Percentiles rank a stretch among this genome's conserved stretches.
These are phyloP conservation scores for Heliocidaris erythrogramma DNA, from an alignment of 35 echinoderm and acorn worm genomes.

Conservation along the genomic window DNA sequence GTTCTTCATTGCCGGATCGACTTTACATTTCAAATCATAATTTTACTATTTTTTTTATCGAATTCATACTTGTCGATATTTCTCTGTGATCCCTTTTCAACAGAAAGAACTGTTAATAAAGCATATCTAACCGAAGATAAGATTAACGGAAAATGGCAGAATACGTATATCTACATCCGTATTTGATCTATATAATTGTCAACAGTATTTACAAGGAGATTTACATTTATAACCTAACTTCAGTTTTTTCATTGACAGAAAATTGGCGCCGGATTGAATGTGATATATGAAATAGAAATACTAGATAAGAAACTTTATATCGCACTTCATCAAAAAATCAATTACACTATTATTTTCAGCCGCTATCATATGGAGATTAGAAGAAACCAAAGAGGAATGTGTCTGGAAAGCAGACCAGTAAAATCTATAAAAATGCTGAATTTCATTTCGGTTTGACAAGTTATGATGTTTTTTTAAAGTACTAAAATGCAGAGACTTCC, in stretches of 20 bases:
- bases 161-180: background rate
- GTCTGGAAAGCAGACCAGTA: too few species aligned
- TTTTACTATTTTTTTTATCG: background rate
- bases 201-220: background rate
- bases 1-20: background rate
- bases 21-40: background rate
- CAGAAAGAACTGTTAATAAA: background rate
- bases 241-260: background rate
- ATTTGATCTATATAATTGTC: background rate
- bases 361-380: background rate
- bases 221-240: background rate
- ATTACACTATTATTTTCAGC: background rate
- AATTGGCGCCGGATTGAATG: background rate
- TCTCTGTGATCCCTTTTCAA: background rate
- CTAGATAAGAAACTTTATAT: background rate
- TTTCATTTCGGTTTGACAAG: too few species aligned
- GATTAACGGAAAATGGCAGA: background rate
- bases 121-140: background rate
- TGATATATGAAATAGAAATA: background rate
- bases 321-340: background rate
- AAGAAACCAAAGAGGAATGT: background rate
- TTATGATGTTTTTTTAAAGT: too few species aligned
- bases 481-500: too few species aligned
- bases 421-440: too few species aligned
- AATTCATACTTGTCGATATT: background rate